Evolutionary conservation across 2,797 vertebrate species (phyloP).

Genomic region (Sebastes hubbsi): DNA sequence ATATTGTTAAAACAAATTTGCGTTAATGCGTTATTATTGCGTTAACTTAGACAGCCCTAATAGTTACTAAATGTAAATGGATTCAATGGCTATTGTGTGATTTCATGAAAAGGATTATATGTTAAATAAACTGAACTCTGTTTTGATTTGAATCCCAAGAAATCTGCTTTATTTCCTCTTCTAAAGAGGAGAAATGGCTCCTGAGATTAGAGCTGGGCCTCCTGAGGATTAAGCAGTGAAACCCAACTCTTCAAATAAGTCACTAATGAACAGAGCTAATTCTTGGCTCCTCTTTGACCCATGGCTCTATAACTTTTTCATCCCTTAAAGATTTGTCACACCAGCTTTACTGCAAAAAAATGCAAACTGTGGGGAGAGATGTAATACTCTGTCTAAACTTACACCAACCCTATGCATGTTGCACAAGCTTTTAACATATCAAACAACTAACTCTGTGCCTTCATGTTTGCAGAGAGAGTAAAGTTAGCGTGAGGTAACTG

Average conservation of each 20-base stretch:
- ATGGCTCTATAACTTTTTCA: background rate
- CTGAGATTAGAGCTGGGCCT: conserved; percentile 13
- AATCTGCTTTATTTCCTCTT: background rate
- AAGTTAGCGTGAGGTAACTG: conserved; percentile 1
- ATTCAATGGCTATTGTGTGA: background rate
- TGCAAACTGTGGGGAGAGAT: background rate
- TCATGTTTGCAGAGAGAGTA: conserved; percentile 17
- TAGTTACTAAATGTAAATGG: background rate
- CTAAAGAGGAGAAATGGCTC: background rate
- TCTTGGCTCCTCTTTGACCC: conserved; percentile 18
- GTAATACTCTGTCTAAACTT: background rate
- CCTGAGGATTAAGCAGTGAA: conserved; percentile 5
- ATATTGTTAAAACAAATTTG: too few relatives aligned
- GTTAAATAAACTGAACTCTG: background rate
- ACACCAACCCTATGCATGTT: background rate
- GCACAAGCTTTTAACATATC: background rate
- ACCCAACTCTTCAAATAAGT: background rate
- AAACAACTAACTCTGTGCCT: background rate
- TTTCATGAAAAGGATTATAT: background rate
- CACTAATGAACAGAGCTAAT: conserved; percentile 16
- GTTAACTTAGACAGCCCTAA: background rate
- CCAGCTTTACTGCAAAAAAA: background rate
- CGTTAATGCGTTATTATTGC: too few relatives aligned
- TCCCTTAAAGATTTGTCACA: conserved; percentile 18
- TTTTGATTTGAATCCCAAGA: background rate